These are phyloP conservation scores for Mizuhopecten yessoensis DNA, from an alignment of 1,140 invertebrate species.

Conservation along the genomic window DNA sequence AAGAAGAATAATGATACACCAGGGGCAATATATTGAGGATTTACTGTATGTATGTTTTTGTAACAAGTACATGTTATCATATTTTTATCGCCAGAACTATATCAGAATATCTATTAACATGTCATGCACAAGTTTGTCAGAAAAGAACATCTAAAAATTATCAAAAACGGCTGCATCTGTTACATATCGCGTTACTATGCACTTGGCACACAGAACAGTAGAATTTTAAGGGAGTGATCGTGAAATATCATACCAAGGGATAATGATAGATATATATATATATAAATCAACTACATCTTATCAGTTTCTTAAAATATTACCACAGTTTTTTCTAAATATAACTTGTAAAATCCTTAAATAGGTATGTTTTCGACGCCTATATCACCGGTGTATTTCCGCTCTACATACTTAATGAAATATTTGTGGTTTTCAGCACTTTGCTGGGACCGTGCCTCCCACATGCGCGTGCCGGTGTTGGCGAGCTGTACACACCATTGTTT, in stretches of 20 bases:
- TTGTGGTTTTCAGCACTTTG: neutral
- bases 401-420: neutral
- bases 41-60: neutral
- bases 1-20: too few species aligned
- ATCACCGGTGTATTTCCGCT: neutral
- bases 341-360: conserved; percentile 35
- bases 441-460: neutral
- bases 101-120: neutral
- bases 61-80: neutral
- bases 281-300: neutral
- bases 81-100: neutral
- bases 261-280: neutral
- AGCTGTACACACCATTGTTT: neutral
- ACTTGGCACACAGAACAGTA: neutral
- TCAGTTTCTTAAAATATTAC: neutral
- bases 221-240: neutral
- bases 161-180: neutral
- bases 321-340: neutral
- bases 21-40: too few species aligned
- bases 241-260: neutral
- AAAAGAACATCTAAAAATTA: too few species aligned
- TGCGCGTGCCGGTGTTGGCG: neutral
- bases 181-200: neutral
- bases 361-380: neutral
- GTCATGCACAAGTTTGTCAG: neutral